These are phyloP conservation scores for Lutjanus erythropterus DNA, from an alignment of 2,113 vertebrate species.

Conservation along the genomic window DNA sequence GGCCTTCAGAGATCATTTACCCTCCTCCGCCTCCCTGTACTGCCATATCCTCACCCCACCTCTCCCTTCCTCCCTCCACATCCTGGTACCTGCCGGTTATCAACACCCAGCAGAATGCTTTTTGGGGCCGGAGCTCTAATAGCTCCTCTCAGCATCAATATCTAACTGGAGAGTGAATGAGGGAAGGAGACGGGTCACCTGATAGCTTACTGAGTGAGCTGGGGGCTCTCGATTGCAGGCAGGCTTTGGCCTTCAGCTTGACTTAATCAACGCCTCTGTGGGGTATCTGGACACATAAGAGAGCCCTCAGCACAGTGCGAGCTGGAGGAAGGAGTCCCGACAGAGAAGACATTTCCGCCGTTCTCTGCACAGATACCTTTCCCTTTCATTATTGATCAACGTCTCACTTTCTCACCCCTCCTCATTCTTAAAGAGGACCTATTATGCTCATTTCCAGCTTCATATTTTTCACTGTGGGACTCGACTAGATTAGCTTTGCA, in stretches of 20 bases:
- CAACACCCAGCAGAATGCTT: slow-evolving; percentile 69
- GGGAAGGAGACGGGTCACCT: slow-evolving; percentile 66
- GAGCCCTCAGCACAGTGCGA: slow-evolving; percentile 63
- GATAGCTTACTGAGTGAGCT: slow-evolving; percentile 75
- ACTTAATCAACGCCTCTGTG: slow-evolving; percentile 80
- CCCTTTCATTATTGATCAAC: slow-evolving; percentile 62
- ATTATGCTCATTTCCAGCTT: no score
- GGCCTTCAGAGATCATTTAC: slow-evolving; percentile 83
- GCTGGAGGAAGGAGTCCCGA: slow-evolving; percentile 59
- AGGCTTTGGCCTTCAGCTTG: slow-evolving; percentile 78
- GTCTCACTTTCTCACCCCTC: slow-evolving; percentile 26
- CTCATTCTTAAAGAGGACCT: background rate
- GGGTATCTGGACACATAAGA: slow-evolving; percentile 75
- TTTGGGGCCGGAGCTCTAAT: slow-evolving; percentile 62
- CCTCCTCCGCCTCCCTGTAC: slow-evolving; percentile 62
- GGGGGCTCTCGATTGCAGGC: slow-evolving; percentile 63
- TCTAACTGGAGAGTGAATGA: slow-evolving; percentile 67
- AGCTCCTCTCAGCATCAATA: slow-evolving; percentile 69
- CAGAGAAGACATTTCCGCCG: slow-evolving; percentile 65
- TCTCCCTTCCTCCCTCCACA: slow-evolving; percentile 11
- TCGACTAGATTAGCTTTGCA: no score
- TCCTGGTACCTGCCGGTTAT: slow-evolving; percentile 69
- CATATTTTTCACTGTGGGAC: no score
- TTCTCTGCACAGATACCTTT: slow-evolving; percentile 54
- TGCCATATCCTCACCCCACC: slow-evolving; percentile 40